These are phyloP conservation scores for Drosophila ustulata DNA, from an alignment of 2,888 invertebrate species.

Conservation along the genomic window DNA sequence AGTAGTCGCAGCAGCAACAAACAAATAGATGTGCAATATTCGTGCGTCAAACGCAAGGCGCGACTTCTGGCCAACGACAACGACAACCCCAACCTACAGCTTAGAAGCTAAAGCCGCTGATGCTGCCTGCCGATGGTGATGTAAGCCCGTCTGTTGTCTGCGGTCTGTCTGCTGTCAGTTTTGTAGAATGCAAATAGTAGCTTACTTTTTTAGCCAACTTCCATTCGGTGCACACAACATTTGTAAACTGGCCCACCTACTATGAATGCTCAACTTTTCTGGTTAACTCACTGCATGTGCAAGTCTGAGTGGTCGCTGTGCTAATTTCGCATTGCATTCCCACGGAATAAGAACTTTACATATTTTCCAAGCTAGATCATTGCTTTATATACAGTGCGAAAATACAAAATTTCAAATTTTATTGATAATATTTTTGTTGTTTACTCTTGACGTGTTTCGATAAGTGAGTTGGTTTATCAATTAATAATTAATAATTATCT, in stretches of 20 bases:
- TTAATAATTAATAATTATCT: background rate
- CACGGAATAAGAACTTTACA: background rate
- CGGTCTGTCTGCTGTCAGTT: conserved; percentile 32
- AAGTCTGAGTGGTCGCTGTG: conserved; percentile 14
- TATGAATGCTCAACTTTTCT: conserved; percentile 34
- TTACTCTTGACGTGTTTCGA: background rate
- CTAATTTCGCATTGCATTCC: conserved; percentile 4
- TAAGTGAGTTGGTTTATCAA: background rate
- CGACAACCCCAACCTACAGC: conserved; percentile 53
- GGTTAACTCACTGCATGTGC: conserved; percentile 36
- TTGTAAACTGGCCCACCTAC: conserved; percentile 73
- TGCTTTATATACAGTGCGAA: background rate
- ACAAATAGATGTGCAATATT: conserved; percentile 68
- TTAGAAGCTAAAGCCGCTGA: conserved; percentile 10
- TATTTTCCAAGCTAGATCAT: background rate
- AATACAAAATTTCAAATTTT: background rate
- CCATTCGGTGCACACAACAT: conserved; percentile 21
- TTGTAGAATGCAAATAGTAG: conserved; percentile 57
- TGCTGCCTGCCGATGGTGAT: conserved; percentile 48
- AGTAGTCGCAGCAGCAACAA: conserved; percentile 23
- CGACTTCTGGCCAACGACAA: conserved; percentile 47
- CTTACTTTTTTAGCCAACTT: conserved; percentile 20
- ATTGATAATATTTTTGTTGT: too few species aligned
- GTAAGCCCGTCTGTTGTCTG: conserved; percentile 59
- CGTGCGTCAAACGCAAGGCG: conserved; percentile 18